Evolutionary conservation across 1,140 invertebrate genomes (phyloP).

Genomic region (Zophobas atratus): DNA sequence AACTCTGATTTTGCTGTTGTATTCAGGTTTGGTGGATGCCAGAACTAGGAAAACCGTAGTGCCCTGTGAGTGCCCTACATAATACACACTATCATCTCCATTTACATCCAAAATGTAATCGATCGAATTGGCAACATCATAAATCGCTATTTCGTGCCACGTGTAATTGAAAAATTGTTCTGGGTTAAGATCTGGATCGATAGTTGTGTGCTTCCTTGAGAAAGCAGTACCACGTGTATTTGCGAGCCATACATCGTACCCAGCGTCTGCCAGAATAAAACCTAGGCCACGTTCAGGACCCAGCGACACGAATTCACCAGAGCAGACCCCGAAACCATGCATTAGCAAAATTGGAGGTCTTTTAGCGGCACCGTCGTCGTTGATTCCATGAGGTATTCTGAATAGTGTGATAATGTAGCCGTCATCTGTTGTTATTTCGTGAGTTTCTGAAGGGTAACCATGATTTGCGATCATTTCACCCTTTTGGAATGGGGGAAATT

Average conservation of each 20-base stretch:
- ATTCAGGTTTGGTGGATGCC: conserved; percentile 1
- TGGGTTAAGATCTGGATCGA: conserved; percentile 69
- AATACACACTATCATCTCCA: conserved; percentile 53
- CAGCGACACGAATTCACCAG: conserved; percentile 76
- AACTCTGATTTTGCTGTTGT: conserved; percentile 28
- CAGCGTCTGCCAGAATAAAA: conserved; percentile 54
- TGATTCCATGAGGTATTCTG: conserved; percentile 67
- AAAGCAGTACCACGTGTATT: conserved; percentile 80
- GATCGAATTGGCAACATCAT: conserved; percentile 76
- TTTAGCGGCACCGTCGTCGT: not conserved
- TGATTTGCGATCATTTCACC: conserved; percentile 51
- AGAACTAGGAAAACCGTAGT: conserved; percentile 21
- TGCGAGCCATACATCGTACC: conserved; percentile 73
- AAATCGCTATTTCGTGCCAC: conserved; percentile 79
- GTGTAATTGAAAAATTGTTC: conserved; percentile 77
- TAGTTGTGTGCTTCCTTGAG: conserved; percentile 72
- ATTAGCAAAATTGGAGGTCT: conserved; percentile 71
- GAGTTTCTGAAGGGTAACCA: conserved; percentile 64
- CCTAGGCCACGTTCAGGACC: conserved; percentile 73
- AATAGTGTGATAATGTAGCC: conserved; percentile 71
- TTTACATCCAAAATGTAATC: conserved; percentile 72
- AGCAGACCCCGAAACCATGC: conserved; percentile 79
- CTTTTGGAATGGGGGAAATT: no score
- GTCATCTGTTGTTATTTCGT: conserved; percentile 71
- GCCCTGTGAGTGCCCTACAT: conserved; percentile 34